Conservation (phyloP, 2,113 vertebrate genomes). For the Prionailurus bengalensis region DNA sequence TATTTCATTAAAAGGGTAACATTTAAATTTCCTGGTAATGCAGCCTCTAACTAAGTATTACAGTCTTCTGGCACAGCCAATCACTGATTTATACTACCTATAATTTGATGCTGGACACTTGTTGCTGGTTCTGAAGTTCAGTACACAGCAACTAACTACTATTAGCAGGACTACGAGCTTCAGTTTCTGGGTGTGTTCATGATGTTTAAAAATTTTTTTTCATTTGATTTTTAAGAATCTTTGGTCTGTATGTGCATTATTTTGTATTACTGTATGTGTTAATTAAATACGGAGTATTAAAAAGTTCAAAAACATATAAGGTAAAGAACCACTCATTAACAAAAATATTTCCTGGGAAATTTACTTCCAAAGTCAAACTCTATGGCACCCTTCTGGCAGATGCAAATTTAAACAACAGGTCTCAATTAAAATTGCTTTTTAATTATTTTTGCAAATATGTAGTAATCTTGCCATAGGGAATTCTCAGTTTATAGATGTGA, state of each 20-base stretch:
- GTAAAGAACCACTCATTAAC: constrained; percentile 31
- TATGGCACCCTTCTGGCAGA: not conserved
- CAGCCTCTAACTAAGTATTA: constrained; percentile 71
- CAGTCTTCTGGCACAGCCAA: constrained; percentile 13
- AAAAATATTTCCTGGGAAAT: constrained; percentile 49
- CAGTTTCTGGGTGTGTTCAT: constrained; percentile 20
- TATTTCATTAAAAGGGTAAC: constrained; percentile 71
- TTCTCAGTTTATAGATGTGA: constrained; percentile 34
- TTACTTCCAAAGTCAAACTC: constrained; percentile 22
- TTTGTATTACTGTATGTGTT: not conserved
- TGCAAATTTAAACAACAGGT: constrained; percentile 54
- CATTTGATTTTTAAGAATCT: constrained; percentile 53
- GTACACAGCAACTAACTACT: not conserved
- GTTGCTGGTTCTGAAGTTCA: constrained; percentile 58
- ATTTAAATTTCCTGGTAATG: constrained; percentile 70
- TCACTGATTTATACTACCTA: constrained; percentile 2
- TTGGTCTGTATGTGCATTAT: constrained; percentile 4
- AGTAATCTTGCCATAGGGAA: constrained; percentile 12
- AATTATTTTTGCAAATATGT: constrained; percentile 20
- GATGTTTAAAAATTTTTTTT: not conserved
- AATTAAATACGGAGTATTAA: constrained; percentile 29
- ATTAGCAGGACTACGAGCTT: constrained; percentile 40
- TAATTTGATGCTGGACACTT: constrained; percentile 61
- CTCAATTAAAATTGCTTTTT: constrained; percentile 12
- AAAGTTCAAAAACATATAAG: not conserved